Percentiles rank a stretch among this genome's conserved stretches.
phyloP scores from a whole-genome alignment of 1,140 invertebrate species.

The Oncopeltus fasciatus region DNA sequence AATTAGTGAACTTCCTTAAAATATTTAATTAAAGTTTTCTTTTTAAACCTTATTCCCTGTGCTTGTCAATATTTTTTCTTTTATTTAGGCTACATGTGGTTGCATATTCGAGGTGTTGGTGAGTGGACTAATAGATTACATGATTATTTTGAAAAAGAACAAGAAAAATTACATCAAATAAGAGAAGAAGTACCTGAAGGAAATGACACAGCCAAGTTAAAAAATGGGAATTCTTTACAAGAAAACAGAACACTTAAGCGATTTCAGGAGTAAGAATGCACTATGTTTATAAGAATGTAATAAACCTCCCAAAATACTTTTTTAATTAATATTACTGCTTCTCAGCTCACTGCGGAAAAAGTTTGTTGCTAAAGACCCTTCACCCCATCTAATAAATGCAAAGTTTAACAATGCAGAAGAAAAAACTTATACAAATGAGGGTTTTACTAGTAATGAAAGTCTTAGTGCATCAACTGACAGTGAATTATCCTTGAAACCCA shows the following conservation, averaged over 20 bases:
- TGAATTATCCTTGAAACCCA: conserved; percentile 19
- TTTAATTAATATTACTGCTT: no score
- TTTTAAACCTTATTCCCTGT: no score
- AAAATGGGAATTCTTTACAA: conserved; percentile 20
- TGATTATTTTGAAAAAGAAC: conserved; percentile 71
- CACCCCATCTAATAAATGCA: not conserved
- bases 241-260: conserved; percentile 32
- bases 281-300: no score
- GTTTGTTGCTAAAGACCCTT: conserved; percentile 31
- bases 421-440: conserved; percentile 40
- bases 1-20: no score
- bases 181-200: conserved; percentile 32
- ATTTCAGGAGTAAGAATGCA: conserved; percentile 34
- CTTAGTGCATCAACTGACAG: conserved; percentile 24
- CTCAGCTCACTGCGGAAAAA: conserved; percentile 33
- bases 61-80: no score
- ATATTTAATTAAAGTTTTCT: no score
- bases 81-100: conserved; percentile 76
- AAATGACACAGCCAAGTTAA: not conserved
- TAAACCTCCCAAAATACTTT: no score
- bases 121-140: conserved; percentile 88
- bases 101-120: conserved; percentile 85
- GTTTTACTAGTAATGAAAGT: conserved; percentile 31
- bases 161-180: conserved; percentile 50
- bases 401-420: conserved; percentile 31